Percentiles rank a stretch among this genome's conserved stretches.
Evolutionary conservation across 2,888 invertebrate genomes (phyloP).

Genomic region (Temnothorax ravouxi): DNA sequence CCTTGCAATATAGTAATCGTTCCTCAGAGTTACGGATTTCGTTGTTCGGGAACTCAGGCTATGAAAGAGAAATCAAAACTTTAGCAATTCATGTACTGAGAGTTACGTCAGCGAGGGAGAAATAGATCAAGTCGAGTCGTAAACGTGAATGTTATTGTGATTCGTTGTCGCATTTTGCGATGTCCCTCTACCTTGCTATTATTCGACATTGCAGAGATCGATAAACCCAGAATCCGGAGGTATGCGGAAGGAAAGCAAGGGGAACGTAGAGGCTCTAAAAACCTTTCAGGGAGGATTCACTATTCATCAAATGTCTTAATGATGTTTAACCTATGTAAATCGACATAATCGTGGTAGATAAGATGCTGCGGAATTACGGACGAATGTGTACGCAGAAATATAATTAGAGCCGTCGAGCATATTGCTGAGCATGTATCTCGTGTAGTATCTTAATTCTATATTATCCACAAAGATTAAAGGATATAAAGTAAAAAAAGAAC

Average conservation of each 20-base stretch:
- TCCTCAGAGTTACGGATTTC: slow-evolving; percentile 11
- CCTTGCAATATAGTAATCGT: background rate
- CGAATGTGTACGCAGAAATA: slow-evolving; percentile 56
- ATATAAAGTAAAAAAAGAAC: background rate
- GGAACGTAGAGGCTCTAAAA: slow-evolving; percentile 11
- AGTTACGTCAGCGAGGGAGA: slow-evolving; percentile 29
- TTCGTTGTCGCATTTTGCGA: slow-evolving; percentile 35
- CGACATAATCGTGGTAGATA: slow-evolving; percentile 38
- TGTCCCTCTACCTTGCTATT: slow-evolving; percentile 6
- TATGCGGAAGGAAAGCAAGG: background rate
- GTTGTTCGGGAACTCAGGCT: slow-evolving; percentile 1
- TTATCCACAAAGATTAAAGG: background rate
- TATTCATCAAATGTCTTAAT: slow-evolving; percentile 52
- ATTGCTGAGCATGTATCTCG: background rate
- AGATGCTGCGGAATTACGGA: slow-evolving; percentile 38
- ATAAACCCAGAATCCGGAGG: slow-evolving; percentile 50
- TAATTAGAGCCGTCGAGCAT: slow-evolving; percentile 59
- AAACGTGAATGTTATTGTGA: slow-evolving; percentile 38
- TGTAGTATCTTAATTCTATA: background rate
- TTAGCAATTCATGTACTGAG: slow-evolving; percentile 22
- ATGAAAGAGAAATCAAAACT: slow-evolving; percentile 50
- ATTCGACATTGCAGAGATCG: slow-evolving; percentile 45
- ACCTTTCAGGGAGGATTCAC: slow-evolving; percentile 25
- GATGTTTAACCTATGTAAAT: slow-evolving; percentile 49
- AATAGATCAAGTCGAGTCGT: slow-evolving; percentile 30